Evolutionary conservation across 1,140 invertebrate species (phyloP).

Genomic region (Uloborus diversus): DNA sequence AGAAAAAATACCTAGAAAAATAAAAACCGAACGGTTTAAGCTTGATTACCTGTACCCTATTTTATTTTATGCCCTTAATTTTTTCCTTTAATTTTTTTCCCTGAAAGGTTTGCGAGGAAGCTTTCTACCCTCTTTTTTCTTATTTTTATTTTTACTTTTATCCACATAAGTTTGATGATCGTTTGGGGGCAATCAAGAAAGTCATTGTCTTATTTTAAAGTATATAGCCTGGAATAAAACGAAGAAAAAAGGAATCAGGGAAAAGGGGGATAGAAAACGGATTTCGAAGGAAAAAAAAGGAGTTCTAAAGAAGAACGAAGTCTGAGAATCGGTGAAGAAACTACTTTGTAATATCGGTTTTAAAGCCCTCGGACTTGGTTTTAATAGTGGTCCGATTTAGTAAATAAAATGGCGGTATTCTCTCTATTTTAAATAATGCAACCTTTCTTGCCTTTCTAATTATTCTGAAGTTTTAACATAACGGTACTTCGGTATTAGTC

Average conservation of each 20-base stretch:
- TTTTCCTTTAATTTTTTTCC: slow-evolving; percentile 30
- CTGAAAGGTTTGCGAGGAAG: background rate
- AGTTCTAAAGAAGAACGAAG: background rate
- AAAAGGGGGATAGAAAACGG: slow-evolving; percentile 9
- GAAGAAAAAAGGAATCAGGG: background rate
- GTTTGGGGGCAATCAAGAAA: slow-evolving; percentile 45
- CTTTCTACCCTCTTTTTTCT: background rate
- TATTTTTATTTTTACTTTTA: background rate
- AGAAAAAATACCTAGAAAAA: background rate
- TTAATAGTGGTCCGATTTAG: slow-evolving; percentile 47
- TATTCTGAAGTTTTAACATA: slow-evolving; percentile 55
- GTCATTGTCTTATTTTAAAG: slow-evolving; percentile 56
- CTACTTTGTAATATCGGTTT: slow-evolving; percentile 55
- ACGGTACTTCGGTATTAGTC: slow-evolving; percentile 50
- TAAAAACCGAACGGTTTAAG: slow-evolving; percentile 43
- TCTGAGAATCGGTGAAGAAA: slow-evolving; percentile 32
- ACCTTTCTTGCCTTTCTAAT: slow-evolving; percentile 29
- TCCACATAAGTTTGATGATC: slow-evolving; percentile 53
- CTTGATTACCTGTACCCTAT: slow-evolving; percentile 48
- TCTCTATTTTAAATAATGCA: slow-evolving; percentile 42
- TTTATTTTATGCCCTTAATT: slow-evolving; percentile 48
- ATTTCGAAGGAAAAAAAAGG: slow-evolving; percentile 26
- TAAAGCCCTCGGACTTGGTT: slow-evolving; percentile 34
- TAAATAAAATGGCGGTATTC: slow-evolving; percentile 43
- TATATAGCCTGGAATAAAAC: slow-evolving; percentile 36